These are phyloP conservation scores for Acleris laterana DNA, from an alignment of 2,888 invertebrate genomes.

Conservation along the genomic window DNA sequence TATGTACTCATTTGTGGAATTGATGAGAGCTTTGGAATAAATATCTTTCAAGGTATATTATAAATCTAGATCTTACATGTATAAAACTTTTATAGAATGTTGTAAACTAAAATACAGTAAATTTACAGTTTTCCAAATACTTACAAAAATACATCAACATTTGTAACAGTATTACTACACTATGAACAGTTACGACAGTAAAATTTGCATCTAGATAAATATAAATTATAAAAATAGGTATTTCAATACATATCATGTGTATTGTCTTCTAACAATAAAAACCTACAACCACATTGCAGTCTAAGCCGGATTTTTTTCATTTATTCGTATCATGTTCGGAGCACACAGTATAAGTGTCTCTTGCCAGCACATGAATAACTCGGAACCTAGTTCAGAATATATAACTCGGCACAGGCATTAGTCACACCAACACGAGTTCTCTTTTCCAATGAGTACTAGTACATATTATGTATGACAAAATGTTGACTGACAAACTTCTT, in stretches of 20 bases:
- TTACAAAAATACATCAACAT: slow-evolving; percentile 22
- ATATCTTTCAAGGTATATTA: not conserved
- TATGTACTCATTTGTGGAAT: not conserved
- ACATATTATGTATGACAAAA: too few relatives aligned
- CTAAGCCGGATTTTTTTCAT: too few relatives aligned
- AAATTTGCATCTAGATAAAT: slow-evolving; percentile 20
- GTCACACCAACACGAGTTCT: too few relatives aligned
- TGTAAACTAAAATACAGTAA: not conserved
- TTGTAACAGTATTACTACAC: slow-evolving; percentile 18
- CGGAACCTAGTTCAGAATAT: too few relatives aligned
- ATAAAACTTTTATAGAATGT: not conserved
- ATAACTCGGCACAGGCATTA: too few relatives aligned
- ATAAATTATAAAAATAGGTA: slow-evolving; percentile 29
- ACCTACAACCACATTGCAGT: too few relatives aligned
- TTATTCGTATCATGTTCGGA: too few relatives aligned
- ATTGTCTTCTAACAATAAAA: too few relatives aligned
- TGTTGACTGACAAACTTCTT: too few relatives aligned
- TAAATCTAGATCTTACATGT: not conserved
- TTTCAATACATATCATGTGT: slow-evolving; percentile 10
- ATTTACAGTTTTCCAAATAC: slow-evolving; percentile 6
- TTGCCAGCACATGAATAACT: too few relatives aligned
- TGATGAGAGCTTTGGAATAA: not conserved
- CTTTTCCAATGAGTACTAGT: too few relatives aligned
- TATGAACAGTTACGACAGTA: slow-evolving; percentile 15
- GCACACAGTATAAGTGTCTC: too few relatives aligned